Percentiles rank a stretch among this genome's conserved stretches.
Evolutionary conservation across 2,888 invertebrate species (phyloP).

Genomic region (Silvanus unidentatus): DNA sequence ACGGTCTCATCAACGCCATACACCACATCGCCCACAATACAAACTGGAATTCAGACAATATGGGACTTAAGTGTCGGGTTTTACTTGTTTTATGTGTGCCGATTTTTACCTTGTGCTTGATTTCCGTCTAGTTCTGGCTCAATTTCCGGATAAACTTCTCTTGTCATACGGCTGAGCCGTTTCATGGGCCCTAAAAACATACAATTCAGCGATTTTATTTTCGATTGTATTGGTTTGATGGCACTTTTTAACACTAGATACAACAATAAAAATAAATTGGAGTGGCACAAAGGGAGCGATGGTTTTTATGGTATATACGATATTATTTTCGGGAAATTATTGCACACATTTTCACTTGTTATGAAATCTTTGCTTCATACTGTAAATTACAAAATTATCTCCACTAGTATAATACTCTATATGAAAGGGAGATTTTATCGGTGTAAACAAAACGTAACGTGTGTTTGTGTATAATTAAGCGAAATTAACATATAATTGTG

Average conservation of each 20-base stretch:
- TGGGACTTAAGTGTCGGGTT: not conserved
- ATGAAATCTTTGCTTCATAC: not conserved
- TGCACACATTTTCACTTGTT: not conserved
- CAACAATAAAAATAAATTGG: conserved; percentile 9
- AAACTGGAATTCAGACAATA: conserved; percentile 42
- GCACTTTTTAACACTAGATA: conserved; percentile 4
- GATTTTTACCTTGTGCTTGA: conserved; percentile 38
- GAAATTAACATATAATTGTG: no score
- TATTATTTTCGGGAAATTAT: conserved; percentile 5
- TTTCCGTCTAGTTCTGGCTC: conserved; percentile 39
- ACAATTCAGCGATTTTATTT: conserved; percentile 2
- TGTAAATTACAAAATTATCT: not conserved
- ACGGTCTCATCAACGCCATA: conserved; percentile 60
- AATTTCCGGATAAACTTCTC: conserved; percentile 45
- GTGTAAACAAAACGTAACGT: no score
- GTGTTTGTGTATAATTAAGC: no score
- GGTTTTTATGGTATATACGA: not conserved
- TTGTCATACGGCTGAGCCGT: conserved; percentile 34
- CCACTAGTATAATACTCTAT: no score
- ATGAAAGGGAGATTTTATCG: no score
- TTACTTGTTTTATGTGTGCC: not conserved
- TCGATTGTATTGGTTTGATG: not conserved
- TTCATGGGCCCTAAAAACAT: conserved; percentile 34
- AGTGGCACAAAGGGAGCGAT: not conserved
- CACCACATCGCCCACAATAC: conserved; percentile 59